Conservation (phyloP, 2,113 vertebrate species). For the Centropus unirufus region DNA sequence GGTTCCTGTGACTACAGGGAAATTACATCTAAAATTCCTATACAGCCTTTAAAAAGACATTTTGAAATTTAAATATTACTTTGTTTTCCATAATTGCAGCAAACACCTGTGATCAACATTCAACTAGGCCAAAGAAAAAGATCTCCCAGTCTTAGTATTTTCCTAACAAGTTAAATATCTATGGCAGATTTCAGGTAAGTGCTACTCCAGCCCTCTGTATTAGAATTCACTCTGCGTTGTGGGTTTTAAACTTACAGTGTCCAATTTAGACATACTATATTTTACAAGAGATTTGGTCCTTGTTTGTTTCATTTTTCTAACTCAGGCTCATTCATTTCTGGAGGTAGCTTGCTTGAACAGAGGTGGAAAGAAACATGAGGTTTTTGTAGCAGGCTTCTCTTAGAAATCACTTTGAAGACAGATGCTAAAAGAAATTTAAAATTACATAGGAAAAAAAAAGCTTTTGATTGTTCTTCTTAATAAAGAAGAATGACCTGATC, state of each 20-base stretch:
- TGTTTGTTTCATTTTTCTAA: background rate
- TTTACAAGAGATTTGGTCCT: background rate
- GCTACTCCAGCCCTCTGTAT: background rate
- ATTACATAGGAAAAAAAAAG: background rate
- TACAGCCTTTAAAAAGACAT: slow-evolving; percentile 27
- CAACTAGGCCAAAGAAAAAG: slow-evolving; percentile 50
- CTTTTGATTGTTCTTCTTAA: background rate
- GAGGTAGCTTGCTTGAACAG: background rate
- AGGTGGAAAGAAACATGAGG: background rate
- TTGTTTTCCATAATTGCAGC: slow-evolving; percentile 56
- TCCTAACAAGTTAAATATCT: slow-evolving; percentile 24
- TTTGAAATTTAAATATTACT: slow-evolving; percentile 56
- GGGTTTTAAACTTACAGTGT: background rate
- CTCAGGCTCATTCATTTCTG: background rate
- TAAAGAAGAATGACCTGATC: background rate
- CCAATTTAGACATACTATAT: background rate
- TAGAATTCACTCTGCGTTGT: background rate
- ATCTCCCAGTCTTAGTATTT: slow-evolving; percentile 36
- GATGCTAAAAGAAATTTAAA: background rate
- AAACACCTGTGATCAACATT: slow-evolving; percentile 54
- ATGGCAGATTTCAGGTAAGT: background rate
- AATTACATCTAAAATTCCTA: background rate
- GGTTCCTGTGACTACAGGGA: slow-evolving; percentile 13
- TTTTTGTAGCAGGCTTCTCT: background rate
- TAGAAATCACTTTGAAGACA: background rate